Evolutionary conservation across 2,797 vertebrate species (phyloP), one percentile per base, ranked within the genome.

Genomic region (Chromis chromis): DNA sequence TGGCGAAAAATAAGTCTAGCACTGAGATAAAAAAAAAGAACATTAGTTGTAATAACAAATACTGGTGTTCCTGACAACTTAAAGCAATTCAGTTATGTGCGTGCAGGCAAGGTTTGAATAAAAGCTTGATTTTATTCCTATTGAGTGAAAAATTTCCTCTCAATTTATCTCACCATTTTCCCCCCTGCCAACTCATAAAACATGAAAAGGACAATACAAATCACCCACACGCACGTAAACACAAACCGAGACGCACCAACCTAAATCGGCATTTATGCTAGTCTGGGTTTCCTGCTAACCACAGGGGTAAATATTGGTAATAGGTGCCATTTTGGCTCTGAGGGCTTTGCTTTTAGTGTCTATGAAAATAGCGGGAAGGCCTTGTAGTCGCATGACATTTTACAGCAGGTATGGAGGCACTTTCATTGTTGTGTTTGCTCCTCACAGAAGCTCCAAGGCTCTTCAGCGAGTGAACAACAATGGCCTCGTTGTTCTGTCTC

Each of bases 341-440:
- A 82, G 54, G 70, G 61, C 70, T 78, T 62, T 62, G 63, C 71
- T 79, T 84, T 82, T 65, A 77, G 70, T 77, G 24, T 81, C 27
- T 84, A 61, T 82, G 78, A 76, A 85, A 78, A 77, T 44, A 70
- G 73, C 42, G 19, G 57, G 28, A 60, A 66, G 70, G 49, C 82
- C 84, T 86, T 83, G 82, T 76, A 66, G 84, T 88, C 87, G 85
- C 89, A 87, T 88, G 80, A 79, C 70, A 83, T 88, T 87, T 85
- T 86, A 81, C 84, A 86, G 75, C 73, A 57, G 70, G 44, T 71
- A 73, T 65, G 64, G 58, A 83, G 85, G 80, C 76, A 61, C 73
- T 79, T 76, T 77, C 74, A 88, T 86, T 83, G 84, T 86, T 82
- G 68, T 84, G 62, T 76, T 85, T 79, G 36, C 74, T 87, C 52